Evolutionary conservation across 2,888 invertebrate species (phyloP), one percentile per base, ranked within the genome.

Genomic region (Diadegma fenestrale): DNA sequence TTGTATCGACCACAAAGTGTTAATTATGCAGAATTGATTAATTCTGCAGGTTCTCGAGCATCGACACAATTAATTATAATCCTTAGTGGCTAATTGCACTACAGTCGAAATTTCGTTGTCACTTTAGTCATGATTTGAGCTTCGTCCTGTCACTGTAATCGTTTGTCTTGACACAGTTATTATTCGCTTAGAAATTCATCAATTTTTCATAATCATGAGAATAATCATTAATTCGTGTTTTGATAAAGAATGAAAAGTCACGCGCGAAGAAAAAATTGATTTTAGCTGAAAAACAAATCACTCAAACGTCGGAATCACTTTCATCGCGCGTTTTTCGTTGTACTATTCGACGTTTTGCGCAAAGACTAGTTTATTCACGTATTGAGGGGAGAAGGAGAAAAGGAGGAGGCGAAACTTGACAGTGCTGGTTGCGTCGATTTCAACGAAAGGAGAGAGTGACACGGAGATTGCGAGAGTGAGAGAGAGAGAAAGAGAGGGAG

Each of bases 361-460:
- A 54, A 54, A 22, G 54, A 54, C 12, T 54, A 45, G 48, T 17
- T n/a, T 14, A 51, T 43, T 73, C 22, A 14, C 45, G 75, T 43
- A 43, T 63, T 63, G 63, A 30, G 33, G 45, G 45, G 33, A 30
- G 17, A 33, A 14, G 12, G 37, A 73, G 54, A 72, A n/a, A 63
- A 45, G 51, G 14, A 54, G 54, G 54, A 54, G 54, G 12, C 54
- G 12, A 54, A 54, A 54, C 7, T 48, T 64, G 64, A 51, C 19
- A 51, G 37, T 12, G 5, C 48, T 33, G 12, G 66, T 37, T 63
- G 64, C 71, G 71, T 45, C 41, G 61, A 63, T 45, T 58, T 41
- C n/a, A 22, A 68, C 26, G 45, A 41, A 51, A 54, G 54, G 66
- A 66, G 72, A 75, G 63, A 75, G 73, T 26, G 61, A 54, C 26